Base-by-base conservation (phyloP, 2,888 invertebrate species). In the Dugesia japonica region DNA sequence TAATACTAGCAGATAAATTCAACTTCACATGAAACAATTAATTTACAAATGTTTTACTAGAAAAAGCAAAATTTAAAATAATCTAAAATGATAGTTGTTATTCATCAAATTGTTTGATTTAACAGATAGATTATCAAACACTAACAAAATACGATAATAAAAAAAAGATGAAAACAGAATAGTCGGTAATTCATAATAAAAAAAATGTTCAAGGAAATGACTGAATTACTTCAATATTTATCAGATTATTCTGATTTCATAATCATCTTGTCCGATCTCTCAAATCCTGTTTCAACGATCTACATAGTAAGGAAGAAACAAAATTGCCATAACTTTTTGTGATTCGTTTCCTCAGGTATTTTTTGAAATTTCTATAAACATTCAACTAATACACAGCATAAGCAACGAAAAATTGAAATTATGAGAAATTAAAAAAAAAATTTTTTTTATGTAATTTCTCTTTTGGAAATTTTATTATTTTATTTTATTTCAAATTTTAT, bases 131-230 rank as follows among this genome's bases (percentile, higher is more conserved):
- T 56, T 56, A 56, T 56, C 56, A 56, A 56, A 1, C 56, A 56
- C 56, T 20, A 56, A 56, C 56, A 7, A 56, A 56, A 56, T 56
- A 56, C 56, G 56, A 56, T 56, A 31, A 31, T 31, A 56, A 56
- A 56, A 56, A 56, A 56, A 56, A 56, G 56, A 56, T 56, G 56
- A 56, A 56, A 56, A 56, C 56, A 56, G 56, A 56, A 56, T n/a
- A 56, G 56, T 23, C 56, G 56, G 56, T 56, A 56, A 56, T 56
- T 56, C 56, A 56, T 56, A 56, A 56, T 56, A 56, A 56, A 31
- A n/a, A n/a, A 31, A 56, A 56, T 56, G 56, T 56, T 56, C 56
- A 56, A 56, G 56, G 56, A 56, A 56, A 56, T 56, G 56, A 56
- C 56, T 56, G 56, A 56, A 56, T 56, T 56, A 56, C 56, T 56